These are phyloP conservation scores for Acrobasis repandana DNA, from an alignment of 2,888 invertebrate genomes.

Conservation along the genomic window DNA sequence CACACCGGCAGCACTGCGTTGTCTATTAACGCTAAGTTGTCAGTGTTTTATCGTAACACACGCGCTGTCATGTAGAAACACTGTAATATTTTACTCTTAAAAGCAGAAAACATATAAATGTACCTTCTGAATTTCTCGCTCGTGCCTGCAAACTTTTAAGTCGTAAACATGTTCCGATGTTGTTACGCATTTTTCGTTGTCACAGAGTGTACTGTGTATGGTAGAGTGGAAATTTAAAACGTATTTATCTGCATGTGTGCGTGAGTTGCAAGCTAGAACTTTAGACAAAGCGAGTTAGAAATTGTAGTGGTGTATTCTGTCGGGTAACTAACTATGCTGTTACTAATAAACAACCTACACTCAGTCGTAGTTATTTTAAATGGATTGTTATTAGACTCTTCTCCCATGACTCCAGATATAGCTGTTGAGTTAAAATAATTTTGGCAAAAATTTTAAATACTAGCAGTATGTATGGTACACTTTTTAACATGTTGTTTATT, in stretches of 20 bases:
- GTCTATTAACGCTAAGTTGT: conserved; percentile 3
- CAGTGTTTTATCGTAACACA: conserved; percentile 20
- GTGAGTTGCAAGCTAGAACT: conserved; percentile 13
- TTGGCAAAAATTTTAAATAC: too few species aligned
- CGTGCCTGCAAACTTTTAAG: conserved; percentile 47
- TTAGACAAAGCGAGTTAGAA: conserved; percentile 17
- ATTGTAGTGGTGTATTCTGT: conserved; percentile 14
- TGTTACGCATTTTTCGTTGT: conserved; percentile 44
- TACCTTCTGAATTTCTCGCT: conserved; percentile 37
- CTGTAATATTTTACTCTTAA: conserved; percentile 33
- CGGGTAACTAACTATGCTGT: conserved; percentile 6
- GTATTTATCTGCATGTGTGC: conserved; percentile 15
- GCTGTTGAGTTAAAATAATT: too few species aligned
- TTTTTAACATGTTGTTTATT: too few species aligned
- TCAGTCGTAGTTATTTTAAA: conserved; percentile 10
- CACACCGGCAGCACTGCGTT: not conserved
- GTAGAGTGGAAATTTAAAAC: conserved; percentile 13
- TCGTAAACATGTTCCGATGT: conserved; percentile 50
- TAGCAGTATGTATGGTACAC: too few species aligned
- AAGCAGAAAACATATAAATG: conserved; percentile 35
- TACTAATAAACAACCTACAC: conserved; percentile 8
- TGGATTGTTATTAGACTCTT: conserved; percentile 8
- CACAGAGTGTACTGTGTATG: conserved; percentile 15
- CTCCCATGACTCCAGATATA: too few species aligned
- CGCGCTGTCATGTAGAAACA: conserved; percentile 27